A percentile compares a stretch with the other conserved stretches of the same genome.
These are phyloP conservation scores for Diuraphis noxia DNA, from an alignment of 1,140 invertebrate species.

Conservation along the genomic window DNA sequence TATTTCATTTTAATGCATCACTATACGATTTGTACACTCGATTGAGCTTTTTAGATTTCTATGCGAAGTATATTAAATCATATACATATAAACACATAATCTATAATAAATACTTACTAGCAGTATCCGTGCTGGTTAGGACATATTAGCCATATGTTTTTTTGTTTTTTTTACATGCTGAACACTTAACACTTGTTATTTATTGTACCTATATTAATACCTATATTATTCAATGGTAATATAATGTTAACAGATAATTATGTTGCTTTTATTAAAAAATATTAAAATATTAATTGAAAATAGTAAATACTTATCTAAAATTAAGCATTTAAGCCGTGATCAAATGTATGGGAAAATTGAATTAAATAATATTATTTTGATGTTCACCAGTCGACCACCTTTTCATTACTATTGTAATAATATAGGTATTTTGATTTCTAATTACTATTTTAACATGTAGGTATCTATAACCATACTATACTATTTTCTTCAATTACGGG, in stretches of 20 bases:
- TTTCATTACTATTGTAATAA: background rate
- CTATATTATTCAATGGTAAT: too few relatives aligned
- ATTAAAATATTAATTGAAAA: background rate
- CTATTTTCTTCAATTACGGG: background rate
- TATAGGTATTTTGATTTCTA: background rate
- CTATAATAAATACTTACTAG: background rate
- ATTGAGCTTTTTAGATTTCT: too few relatives aligned
- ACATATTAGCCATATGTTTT: background rate
- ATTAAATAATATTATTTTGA: background rate
- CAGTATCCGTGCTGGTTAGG: background rate
- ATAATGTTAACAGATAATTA: background rate
- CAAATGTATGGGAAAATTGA: background rate
- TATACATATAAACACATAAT: too few relatives aligned
- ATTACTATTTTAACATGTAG: background rate
- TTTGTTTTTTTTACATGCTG: background rate
- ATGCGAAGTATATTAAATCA: background rate
- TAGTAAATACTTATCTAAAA: too few relatives aligned
- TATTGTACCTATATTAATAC: background rate
- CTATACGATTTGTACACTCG: background rate
- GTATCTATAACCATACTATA: background rate
- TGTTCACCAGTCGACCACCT: too few relatives aligned
- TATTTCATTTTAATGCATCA: background rate
- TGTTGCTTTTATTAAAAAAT: background rate
- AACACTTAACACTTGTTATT: background rate
- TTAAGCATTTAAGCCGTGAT: background rate